These are phyloP conservation scores for Rhinoraja longicauda DNA, from an alignment of 2,797 vertebrate species.

Conservation along the genomic window DNA sequence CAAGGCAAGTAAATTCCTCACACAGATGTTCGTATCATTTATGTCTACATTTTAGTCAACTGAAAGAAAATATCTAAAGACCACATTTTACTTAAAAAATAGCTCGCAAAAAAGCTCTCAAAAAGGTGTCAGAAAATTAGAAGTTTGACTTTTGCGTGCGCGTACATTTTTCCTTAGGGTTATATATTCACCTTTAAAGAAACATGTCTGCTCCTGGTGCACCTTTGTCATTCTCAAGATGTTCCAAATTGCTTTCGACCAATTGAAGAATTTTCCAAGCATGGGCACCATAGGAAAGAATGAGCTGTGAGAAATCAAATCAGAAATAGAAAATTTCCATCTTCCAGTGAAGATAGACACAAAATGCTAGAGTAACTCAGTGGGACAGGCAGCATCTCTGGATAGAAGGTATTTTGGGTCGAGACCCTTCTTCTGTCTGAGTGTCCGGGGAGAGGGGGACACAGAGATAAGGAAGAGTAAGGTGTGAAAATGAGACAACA, in stretches of 20 bases:
- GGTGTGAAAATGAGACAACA: too few relatives aligned
- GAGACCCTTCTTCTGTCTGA: too few relatives aligned
- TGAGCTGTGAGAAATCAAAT: neutral
- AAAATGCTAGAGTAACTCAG: too few relatives aligned
- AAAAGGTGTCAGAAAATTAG: neutral
- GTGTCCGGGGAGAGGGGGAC: too few relatives aligned
- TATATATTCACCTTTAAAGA: neutral
- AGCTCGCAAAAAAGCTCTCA: neutral
- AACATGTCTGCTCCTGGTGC: too few relatives aligned
- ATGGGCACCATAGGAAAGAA: neutral
- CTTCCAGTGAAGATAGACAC: too few relatives aligned
- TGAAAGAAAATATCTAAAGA: neutral
- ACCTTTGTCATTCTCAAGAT: too few relatives aligned
- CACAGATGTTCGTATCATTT: neutral
- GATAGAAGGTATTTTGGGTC: too few relatives aligned
- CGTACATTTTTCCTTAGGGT: neutral
- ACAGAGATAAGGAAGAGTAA: too few relatives aligned
- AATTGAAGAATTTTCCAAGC: too few relatives aligned
- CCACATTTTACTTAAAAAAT: neutral
- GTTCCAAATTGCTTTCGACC: too few relatives aligned
- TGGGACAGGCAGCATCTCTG: too few relatives aligned
- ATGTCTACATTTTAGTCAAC: neutral
- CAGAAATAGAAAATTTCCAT: neutral
- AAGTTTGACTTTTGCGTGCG: neutral
- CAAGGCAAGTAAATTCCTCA: neutral